Conservation (phyloP, 1,140 invertebrate genomes). For the Zaprionus vittiger region DNA sequence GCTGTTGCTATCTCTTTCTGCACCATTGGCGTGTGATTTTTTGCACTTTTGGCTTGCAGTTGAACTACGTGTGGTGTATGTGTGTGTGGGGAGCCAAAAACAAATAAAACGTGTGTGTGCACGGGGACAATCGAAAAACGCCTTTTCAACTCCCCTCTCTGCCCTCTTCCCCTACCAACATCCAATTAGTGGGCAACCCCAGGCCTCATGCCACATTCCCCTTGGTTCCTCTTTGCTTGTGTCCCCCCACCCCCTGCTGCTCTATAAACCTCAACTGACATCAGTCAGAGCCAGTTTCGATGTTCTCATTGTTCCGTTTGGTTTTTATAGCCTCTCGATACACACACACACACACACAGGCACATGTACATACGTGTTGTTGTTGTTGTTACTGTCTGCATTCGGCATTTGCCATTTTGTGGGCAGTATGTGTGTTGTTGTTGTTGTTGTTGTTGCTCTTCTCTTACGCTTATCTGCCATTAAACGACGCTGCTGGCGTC, state of each 20-base stretch:
- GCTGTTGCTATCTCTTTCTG: conserved; percentile 8
- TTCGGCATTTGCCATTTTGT: conserved; percentile 54
- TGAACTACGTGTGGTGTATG: conserved; percentile 30
- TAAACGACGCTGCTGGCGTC: conserved; percentile 22
- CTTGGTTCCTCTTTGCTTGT: neutral
- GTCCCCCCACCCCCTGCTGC: neutral
- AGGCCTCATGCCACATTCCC: neutral
- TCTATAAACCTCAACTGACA: conserved; percentile 35
- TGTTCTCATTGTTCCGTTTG: conserved; percentile 55
- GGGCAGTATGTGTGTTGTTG: neutral
- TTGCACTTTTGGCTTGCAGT: conserved; percentile 70
- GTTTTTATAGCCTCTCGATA: conserved; percentile 46
- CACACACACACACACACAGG: neutral
- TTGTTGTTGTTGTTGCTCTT: conserved; percentile 39
- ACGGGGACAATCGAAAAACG: conserved; percentile 40
- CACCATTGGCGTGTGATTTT: conserved; percentile 63
- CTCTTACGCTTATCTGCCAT: conserved; percentile 46
- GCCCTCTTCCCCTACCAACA: neutral
- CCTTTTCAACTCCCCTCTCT: neutral
- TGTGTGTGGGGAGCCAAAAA: conserved; percentile 30
- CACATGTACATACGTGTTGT: conserved; percentile 11
- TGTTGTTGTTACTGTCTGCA: conserved; percentile 36
- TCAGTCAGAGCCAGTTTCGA: conserved; percentile 57
- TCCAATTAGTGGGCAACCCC: conserved; percentile 10
- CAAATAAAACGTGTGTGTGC: conserved; percentile 64